These are phyloP conservation scores for Pseudochaenichthys georgianus DNA, from an alignment of 2,797 vertebrate genomes.

Conservation along the genomic window DNA sequence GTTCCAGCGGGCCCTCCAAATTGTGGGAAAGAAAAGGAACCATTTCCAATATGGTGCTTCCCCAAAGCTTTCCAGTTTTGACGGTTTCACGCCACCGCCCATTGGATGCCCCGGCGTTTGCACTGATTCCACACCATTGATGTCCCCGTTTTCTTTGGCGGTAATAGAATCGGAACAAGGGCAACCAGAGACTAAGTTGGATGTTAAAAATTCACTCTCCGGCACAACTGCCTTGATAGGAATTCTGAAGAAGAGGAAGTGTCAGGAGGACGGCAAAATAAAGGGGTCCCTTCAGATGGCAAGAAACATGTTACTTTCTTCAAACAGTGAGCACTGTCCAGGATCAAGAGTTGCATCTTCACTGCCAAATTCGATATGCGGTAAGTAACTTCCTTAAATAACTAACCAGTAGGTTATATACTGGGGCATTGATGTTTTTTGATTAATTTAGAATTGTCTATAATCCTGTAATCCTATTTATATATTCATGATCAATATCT, in stretches of 20 bases:
- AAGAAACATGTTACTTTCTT: constrained; percentile 89
- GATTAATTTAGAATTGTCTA: background rate
- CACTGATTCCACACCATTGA: constrained; percentile 90
- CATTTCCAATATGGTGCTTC: constrained; percentile 90
- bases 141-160: constrained; percentile 82
- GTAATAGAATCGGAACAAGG: constrained; percentile 87
- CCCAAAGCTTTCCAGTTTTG: constrained; percentile 88
- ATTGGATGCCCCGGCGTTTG: constrained; percentile 89
- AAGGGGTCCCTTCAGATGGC: constrained; percentile 90
- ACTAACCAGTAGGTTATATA: background rate
- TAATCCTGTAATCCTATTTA: background rate
- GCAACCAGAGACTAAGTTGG: constrained; percentile 87
- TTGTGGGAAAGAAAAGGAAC: constrained; percentile 92
- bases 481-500: constrained; percentile 4
- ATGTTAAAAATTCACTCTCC: constrained; percentile 89
- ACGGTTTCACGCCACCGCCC: constrained; percentile 85
- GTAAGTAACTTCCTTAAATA: constrained; percentile 80
- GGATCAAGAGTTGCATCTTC: constrained; percentile 90
- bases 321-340: constrained; percentile 89
- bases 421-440: background rate
- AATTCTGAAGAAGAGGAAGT: constrained; percentile 96
- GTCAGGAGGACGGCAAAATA: constrained; percentile 92
- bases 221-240: constrained; percentile 95
- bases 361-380: constrained; percentile 91
- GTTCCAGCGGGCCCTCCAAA: constrained; percentile 93